phyloP scores from a whole-genome alignment of 2,888 invertebrate genomes.

The Fragum whitleyi region DNA sequence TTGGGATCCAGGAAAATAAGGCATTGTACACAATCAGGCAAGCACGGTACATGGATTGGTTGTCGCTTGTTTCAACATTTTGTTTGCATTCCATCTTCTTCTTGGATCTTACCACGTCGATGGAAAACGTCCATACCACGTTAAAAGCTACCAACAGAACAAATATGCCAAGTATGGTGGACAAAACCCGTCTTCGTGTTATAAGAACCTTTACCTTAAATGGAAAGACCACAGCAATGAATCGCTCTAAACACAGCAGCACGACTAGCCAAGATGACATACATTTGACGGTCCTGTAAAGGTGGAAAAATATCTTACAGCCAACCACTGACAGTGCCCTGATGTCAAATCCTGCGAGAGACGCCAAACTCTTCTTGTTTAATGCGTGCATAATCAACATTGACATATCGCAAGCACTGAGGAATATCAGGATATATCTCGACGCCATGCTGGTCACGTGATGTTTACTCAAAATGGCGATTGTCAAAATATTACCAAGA shows the following conservation, averaged over 20 bases:
- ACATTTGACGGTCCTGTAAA: too few species aligned
- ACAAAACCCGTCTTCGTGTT: constrained; percentile 49
- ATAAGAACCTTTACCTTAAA: too few species aligned
- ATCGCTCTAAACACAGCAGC: too few species aligned
- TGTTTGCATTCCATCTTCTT: constrained; percentile 51
- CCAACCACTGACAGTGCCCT: too few species aligned
- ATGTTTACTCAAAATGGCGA: constrained; percentile 58
- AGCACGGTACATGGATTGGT: constrained; percentile 4
- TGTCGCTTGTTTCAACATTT: constrained; percentile 35
- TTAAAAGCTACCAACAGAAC: constrained; percentile 45
- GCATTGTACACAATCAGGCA: constrained; percentile 41
- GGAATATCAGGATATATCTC: constrained; percentile 58
- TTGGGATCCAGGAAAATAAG: constrained; percentile 58
- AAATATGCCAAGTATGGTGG: constrained; percentile 46
- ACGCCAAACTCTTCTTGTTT: constrained; percentile 61
- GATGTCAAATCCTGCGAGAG: too few species aligned
- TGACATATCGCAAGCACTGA: constrained; percentile 65
- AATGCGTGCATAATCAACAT: constrained; percentile 63
- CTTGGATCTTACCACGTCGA: constrained; percentile 29
- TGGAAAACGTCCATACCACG: constrained; percentile 62
- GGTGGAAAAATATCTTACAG: too few species aligned
- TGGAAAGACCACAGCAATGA: too few species aligned
- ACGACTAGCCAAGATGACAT: too few species aligned
- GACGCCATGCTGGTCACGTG: constrained; percentile 50
- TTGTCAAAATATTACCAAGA: constrained; percentile 62